Evolutionary conservation across 2,797 vertebrate genomes (phyloP), one percentile per base, ranked within the genome.

Genomic region (Onychomys leucogaster): DNA sequence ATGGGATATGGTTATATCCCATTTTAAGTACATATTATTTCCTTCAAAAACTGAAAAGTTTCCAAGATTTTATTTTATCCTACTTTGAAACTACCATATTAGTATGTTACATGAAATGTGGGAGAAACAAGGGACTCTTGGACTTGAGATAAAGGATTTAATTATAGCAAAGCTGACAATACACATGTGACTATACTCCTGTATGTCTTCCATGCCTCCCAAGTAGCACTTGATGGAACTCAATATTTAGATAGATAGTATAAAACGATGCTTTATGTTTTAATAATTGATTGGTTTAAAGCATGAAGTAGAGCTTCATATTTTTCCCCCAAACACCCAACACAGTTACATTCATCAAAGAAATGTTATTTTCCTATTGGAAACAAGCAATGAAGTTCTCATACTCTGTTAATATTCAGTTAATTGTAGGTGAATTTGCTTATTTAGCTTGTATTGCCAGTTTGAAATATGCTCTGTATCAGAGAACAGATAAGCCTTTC

Each of bases 1-100:
- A 19, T 87, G 65, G 6, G 82, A 89, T 57, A 63, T 6, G 65
- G 3, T 59, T 80, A 46, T 63, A 73, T 61, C 14, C 8, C 10
- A 69, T 88, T 94, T 88, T 89, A 92, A 85, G 73, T 94, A 14
- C 19, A 17, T 52, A 0, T 41, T 73, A 23, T 81, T 94, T 94
- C 14, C 75, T 55, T 94, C 23, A 85, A 46, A 19, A 93, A 49
- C 3, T 85, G 2, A 43, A 49, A 73, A 49, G 4, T 1, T 92
- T 82, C 77, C 55, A 25, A 89, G 32, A 86, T 78, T 69, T 91
- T 17, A 83, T 91, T 92, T 95, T 19, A 84, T 57, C 5, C 1
- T 77, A 10, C 63, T 92, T 59, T 11, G 9, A 92, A 92, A 41
- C 17, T 55, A 75, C 13, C 29, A 37, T 69, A 34, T 69, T 59